Percentiles rank a stretch among this genome's conserved stretches.
phyloP scores from a whole-genome alignment of 2,797 vertebrate species.

The Pseudochromis fuscus region DNA sequence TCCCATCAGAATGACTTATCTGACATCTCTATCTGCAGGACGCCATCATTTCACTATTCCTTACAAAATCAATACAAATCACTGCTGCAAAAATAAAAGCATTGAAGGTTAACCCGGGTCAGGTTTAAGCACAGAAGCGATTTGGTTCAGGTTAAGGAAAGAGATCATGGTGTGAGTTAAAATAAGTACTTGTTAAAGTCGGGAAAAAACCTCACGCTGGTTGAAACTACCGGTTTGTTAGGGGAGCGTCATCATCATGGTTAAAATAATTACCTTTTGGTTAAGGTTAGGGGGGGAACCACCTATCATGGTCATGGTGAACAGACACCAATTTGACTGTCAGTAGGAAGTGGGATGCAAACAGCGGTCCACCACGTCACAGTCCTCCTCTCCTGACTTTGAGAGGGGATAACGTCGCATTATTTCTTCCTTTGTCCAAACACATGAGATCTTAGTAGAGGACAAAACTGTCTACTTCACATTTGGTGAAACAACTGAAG shows the following conservation, averaged over 20 bases:
- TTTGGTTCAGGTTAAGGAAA: constrained; percentile 1
- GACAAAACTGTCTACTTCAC: no score
- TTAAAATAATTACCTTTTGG: constrained; percentile 22
- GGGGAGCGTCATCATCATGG: constrained; percentile 23
- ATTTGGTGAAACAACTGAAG: no score
- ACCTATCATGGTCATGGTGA: constrained; percentile 1
- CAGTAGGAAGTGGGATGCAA: constrained; percentile 23
- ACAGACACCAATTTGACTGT: constrained; percentile 8
- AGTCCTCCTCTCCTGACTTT: neutral
- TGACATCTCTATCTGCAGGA: neutral
- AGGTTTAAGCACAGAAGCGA: neutral
- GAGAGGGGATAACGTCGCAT: neutral
- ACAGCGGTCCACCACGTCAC: neutral
- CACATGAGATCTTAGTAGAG: no score
- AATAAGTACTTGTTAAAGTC: constrained; percentile 22
- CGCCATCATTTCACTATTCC: neutral
- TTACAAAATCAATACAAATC: neutral
- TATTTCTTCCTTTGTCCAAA: neutral
- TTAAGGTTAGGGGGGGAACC: constrained; percentile 4
- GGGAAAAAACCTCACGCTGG: neutral
- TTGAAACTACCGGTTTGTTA: neutral
- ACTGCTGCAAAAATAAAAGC: neutral
- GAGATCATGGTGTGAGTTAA: constrained; percentile 12
- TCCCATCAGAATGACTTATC: neutral
- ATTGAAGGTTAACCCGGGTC: neutral